phyloP scores from a whole-genome alignment of 2,888 invertebrate genomes.

The Apodemia duryi region DNA sequence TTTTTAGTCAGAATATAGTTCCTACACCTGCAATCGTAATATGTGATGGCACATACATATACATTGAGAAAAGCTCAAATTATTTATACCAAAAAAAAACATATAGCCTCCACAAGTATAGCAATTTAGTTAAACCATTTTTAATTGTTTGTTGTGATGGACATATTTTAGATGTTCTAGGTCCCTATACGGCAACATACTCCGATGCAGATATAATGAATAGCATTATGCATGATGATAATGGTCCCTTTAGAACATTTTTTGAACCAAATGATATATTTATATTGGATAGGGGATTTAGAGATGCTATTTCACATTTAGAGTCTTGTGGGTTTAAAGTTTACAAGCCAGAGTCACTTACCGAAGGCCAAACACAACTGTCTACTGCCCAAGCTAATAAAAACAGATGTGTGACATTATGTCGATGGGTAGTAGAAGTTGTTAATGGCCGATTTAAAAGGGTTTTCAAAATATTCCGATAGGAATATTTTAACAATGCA shows the following conservation, averaged over 20 bases:
- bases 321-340: neutral
- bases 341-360: neutral
- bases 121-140: conserved; percentile 5
- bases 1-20: no score
- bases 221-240: no score
- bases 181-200: neutral
- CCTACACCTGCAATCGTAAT: no score
- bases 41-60: no score
- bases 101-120: conserved; percentile 12
- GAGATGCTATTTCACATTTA: no score
- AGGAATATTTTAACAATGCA: conserved; percentile 13
- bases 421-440: no score
- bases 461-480: conserved; percentile 4
- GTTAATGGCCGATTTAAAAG: no score
- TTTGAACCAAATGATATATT: neutral
- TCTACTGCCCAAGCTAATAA: conserved; percentile 16
- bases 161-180: neutral
- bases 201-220: conserved; percentile 9
- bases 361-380: neutral
- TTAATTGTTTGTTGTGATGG: conserved; percentile 3
- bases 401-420: conserved; percentile 16
- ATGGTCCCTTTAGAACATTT: neutral
- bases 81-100: no score
- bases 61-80: no score
- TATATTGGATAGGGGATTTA: no score